Percentiles rank a stretch among this genome's conserved stretches.
phyloP scores from a whole-genome alignment of 2,113 vertebrate genomes.

The Alligator mississippiensis region DNA sequence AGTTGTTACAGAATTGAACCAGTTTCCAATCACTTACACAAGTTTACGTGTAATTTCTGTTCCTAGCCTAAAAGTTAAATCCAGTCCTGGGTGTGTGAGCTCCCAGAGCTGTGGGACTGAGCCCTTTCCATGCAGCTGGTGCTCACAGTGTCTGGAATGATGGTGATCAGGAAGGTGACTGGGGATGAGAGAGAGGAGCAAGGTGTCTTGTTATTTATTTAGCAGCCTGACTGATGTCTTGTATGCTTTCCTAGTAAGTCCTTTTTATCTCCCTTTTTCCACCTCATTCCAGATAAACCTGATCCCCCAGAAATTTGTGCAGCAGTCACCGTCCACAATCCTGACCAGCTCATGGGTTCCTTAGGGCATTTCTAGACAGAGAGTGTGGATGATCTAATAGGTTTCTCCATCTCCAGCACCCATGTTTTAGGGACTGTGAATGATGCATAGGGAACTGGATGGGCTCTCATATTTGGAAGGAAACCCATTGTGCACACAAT shows the following conservation, averaged over 20 bases:
- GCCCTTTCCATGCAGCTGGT: conserved; percentile 55
- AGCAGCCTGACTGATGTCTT: conserved; percentile 55
- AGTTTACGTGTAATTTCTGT: too few species aligned
- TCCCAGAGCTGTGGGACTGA: conserved; percentile 45
- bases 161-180: background rate
- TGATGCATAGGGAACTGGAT: background rate
- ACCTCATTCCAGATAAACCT: conserved; percentile 59
- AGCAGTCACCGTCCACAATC: conserved; percentile 47
- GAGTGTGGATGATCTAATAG: conserved; percentile 44
- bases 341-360: conserved; percentile 53
- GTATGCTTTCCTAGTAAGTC: conserved; percentile 54
- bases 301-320: conserved; percentile 37
- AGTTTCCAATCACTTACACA: too few species aligned
- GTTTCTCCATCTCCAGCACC: background rate
- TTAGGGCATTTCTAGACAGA: conserved; percentile 56
- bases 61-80: too few species aligned
- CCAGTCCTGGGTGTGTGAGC: background rate
- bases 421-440: background rate
- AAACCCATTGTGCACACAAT: background rate
- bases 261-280: conserved; percentile 69
- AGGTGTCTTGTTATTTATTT: conserved; percentile 26
- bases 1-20: too few species aligned
- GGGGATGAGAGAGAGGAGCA: conserved; percentile 22
- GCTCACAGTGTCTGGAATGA: conserved; percentile 24
- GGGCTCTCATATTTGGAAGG: background rate